These are phyloP conservation scores for Catocala sponsa DNA, from an alignment of 2,888 invertebrate species.

Conservation along the genomic window DNA sequence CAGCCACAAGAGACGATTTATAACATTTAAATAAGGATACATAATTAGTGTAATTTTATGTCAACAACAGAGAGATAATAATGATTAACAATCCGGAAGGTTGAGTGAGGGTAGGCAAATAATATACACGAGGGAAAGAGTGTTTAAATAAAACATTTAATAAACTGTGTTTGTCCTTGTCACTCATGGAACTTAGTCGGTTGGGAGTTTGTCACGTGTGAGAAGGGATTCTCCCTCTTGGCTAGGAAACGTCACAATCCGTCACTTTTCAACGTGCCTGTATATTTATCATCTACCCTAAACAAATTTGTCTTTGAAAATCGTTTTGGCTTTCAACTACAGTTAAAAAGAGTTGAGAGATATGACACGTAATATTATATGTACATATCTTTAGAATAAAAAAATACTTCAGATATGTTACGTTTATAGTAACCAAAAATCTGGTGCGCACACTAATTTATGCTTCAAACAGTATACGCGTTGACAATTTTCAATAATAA, in stretches of 20 bases:
- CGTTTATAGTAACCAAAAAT: no score
- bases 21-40: no score
- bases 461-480: no score
- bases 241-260: constrained; percentile 25
- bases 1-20: no score
- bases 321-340: constrained; percentile 22
- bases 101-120: not conserved
- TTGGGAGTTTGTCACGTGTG: constrained; percentile 22
- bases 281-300: constrained; percentile 21
- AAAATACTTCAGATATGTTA: no score
- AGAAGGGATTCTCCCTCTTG: constrained; percentile 25
- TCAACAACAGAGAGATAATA: no score
- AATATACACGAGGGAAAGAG: constrained; percentile 1
- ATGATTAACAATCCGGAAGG: not conserved
- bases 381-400: not conserved
- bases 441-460: no score
- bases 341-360: constrained; percentile 4
- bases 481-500: no score
- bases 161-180: constrained; percentile 15
- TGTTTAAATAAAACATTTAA: constrained; percentile 22
- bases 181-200: constrained; percentile 15
- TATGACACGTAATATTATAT: not conserved
- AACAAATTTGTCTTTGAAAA: constrained; percentile 22
- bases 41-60: no score
- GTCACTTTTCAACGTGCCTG: constrained; percentile 19